A percentile compares a stretch with the other conserved stretches of the same genome.
These are phyloP conservation scores for Cephus pulcher DNA, from an alignment of 2,888 invertebrate species.

Conservation along the genomic window DNA sequence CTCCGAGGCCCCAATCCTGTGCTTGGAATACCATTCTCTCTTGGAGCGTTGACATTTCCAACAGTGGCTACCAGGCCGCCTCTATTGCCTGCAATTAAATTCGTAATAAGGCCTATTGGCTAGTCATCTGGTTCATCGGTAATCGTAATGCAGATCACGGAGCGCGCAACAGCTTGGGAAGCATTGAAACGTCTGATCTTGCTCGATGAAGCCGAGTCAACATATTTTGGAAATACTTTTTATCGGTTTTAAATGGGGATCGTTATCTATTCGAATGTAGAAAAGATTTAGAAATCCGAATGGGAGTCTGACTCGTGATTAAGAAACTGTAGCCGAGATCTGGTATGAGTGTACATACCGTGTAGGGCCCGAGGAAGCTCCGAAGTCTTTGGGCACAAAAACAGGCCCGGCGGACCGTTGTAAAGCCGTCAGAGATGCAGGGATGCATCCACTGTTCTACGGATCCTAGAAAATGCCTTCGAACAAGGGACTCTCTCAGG, in stretches of 20 bases:
- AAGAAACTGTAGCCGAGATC: constrained; percentile 6
- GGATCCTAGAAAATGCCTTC: neutral
- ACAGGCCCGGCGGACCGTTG: constrained; percentile 48
- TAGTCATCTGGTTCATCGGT: too few relatives aligned
- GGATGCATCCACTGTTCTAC: constrained; percentile 41
- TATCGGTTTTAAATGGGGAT: too few relatives aligned
- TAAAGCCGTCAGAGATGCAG: constrained; percentile 49
- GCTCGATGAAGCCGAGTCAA: too few relatives aligned
- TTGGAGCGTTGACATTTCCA: neutral
- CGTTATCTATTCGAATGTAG: too few relatives aligned
- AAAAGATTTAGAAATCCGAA: too few relatives aligned
- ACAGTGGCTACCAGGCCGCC: too few relatives aligned
- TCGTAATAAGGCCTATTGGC: too few relatives aligned
- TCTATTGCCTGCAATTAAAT: too few relatives aligned
- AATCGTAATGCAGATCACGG: too few relatives aligned
- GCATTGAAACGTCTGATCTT: too few relatives aligned
- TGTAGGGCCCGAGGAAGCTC: constrained; percentile 21
- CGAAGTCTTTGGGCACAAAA: constrained; percentile 44
- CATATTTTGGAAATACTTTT: too few relatives aligned
- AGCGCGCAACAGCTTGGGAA: too few relatives aligned
- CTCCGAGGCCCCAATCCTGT: constrained; percentile 3
- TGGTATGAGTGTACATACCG: neutral
- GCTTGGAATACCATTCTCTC: neutral
- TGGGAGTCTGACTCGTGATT: constrained; percentile 1
- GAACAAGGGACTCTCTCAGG: neutral